phyloP scores from a whole-genome alignment of 2,113 vertebrate species.

The Fulmarus glacialis region DNA sequence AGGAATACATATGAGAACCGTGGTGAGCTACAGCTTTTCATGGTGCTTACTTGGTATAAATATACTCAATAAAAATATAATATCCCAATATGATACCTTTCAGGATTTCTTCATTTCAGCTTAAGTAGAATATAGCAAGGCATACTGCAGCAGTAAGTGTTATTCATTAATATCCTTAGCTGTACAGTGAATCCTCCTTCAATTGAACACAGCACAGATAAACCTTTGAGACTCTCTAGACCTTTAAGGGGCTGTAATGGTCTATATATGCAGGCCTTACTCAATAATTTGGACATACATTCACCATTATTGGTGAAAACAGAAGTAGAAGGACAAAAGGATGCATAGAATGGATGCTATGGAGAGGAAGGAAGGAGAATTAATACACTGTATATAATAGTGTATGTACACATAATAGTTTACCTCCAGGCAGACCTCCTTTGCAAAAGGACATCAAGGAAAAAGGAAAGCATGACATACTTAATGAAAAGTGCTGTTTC shows the following conservation, averaged over 20 bases:
- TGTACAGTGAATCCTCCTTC: background rate
- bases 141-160: background rate
- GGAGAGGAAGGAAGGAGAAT: background rate
- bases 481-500: slow-evolving; percentile 22
- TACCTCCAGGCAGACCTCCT: background rate
- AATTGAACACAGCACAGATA: background rate
- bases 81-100: background rate
- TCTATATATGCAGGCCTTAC: background rate
- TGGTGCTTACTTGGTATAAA: background rate
- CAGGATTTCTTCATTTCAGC: background rate
- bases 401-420: background rate
- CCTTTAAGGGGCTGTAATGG: too few relatives aligned
- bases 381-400: accelerated
- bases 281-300: background rate
- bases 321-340: background rate
- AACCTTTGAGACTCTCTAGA: background rate
- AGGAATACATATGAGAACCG: background rate
- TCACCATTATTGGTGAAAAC: background rate
- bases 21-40: background rate
- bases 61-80: background rate
- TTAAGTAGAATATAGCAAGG: background rate
- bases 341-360: background rate
- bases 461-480: background rate
- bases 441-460: background rate
- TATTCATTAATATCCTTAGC: background rate